Percentiles rank a stretch among this genome's conserved stretches.
phyloP scores from a whole-genome alignment of 2,888 invertebrate species.

The Stenchaetothrips biformis region DNA sequence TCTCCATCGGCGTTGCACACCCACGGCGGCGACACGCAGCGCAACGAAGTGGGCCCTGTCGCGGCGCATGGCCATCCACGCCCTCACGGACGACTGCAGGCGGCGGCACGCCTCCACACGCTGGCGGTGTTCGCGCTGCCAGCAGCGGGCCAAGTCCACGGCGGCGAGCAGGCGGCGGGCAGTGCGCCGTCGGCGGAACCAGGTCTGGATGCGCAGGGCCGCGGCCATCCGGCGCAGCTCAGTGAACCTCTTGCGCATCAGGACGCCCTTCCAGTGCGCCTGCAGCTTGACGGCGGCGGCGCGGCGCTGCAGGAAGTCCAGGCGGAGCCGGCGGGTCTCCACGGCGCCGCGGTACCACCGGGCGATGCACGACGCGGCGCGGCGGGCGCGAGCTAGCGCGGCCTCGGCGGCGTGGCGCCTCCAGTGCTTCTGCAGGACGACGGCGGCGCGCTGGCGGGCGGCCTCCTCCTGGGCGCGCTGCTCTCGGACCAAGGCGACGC shows the following conservation, averaged over 20 bases:
- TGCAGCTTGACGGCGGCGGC: conserved; percentile 32
- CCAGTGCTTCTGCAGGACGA: conserved; percentile 20
- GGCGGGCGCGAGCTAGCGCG: neutral
- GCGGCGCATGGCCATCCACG: neutral
- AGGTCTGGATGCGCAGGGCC: conserved; percentile 44
- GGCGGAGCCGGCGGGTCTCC: neutral
- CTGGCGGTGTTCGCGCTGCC: neutral
- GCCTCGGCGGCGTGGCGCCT: neutral
- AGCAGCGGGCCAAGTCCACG: neutral
- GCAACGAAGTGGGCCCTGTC: neutral
- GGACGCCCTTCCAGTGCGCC: neutral
- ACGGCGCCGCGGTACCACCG: conserved; percentile 10
- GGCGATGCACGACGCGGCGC: neutral
- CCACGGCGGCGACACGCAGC: conserved; percentile 44
- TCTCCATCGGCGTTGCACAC: conserved; percentile 51
- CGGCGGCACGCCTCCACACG: neutral
- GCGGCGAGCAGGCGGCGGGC: conserved; percentile 38
- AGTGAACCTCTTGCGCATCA: neutral
- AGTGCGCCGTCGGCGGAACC: conserved; percentile 44
- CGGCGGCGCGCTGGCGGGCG: neutral
- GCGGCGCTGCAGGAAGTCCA: neutral
- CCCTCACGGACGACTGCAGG: neutral
- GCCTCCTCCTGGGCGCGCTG: neutral
- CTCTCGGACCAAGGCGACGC: neutral
- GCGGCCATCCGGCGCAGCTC: conserved; percentile 42